Conservation (phyloP, 2,888 invertebrate genomes). For the Latrodectus elegans region DNA sequence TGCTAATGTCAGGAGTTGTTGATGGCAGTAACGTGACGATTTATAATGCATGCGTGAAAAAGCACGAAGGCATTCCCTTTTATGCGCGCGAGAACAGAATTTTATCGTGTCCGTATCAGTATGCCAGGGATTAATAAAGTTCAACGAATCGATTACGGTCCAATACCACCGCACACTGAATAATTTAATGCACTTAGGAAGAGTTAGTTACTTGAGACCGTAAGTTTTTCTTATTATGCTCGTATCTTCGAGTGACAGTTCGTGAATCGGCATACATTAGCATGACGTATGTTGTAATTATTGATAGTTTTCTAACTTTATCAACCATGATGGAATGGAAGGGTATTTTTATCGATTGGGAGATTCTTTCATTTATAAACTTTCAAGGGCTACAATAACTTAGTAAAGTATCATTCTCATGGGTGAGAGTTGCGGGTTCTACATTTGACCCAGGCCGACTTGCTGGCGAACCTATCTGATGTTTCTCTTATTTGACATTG, state of each 20-base stretch:
- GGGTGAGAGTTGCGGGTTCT: too few species aligned
- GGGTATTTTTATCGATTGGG: too few species aligned
- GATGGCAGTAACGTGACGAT: conserved; percentile 18
- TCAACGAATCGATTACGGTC: neutral
- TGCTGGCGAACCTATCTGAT: too few species aligned
- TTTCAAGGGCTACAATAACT: too few species aligned
- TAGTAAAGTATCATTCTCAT: too few species aligned
- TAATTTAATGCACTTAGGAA: neutral
- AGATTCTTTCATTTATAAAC: too few species aligned
- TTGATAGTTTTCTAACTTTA: too few species aligned
- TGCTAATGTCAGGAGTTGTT: conserved; percentile 57
- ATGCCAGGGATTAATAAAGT: neutral
- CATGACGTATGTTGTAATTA: neutral
- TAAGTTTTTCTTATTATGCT: neutral
- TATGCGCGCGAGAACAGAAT: conserved; percentile 24
- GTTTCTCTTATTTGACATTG: too few species aligned
- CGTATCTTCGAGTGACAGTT: neutral
- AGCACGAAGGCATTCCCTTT: conserved; percentile 35
- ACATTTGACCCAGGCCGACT: too few species aligned
- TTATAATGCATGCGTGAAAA: conserved; percentile 31
- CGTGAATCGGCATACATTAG: neutral
- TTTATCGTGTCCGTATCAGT: neutral
- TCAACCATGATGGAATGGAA: too few species aligned
- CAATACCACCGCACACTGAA: neutral
- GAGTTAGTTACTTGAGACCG: neutral